Evolutionary conservation across 2,113 vertebrate genomes (phyloP).

Genomic region (Salvator merianae): DNA sequence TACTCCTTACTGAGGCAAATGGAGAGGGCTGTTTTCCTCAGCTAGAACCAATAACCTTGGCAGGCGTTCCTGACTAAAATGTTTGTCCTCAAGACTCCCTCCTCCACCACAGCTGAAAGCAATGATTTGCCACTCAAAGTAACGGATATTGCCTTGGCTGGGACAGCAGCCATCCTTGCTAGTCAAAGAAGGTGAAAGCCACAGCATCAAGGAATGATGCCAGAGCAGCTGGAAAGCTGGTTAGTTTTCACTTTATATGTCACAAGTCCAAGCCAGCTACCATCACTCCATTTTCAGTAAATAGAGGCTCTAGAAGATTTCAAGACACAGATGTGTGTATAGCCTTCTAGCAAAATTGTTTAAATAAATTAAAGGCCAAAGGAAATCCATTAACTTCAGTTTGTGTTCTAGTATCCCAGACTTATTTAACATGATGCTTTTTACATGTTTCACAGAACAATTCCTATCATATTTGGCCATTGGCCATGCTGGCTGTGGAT

Average conservation of each 20-base stretch:
- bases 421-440: too few relatives aligned
- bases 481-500: too few relatives aligned
- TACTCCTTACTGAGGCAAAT: slow-evolving; percentile 59
- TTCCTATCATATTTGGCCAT: neutral
- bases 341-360: too few relatives aligned
- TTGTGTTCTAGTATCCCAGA: too few relatives aligned
- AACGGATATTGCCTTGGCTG: slow-evolving; percentile 38
- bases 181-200: slow-evolving; percentile 23
- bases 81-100: slow-evolving; percentile 59
- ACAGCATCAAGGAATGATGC: slow-evolving; percentile 35
- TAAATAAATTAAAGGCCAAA: too few relatives aligned
- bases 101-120: slow-evolving; percentile 56
- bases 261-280: slow-evolving; percentile 31
- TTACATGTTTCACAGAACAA: too few relatives aligned
- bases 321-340: slow-evolving; percentile 1
- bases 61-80: slow-evolving; percentile 52
- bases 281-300: slow-evolving; percentile 17
- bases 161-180: slow-evolving; percentile 31
- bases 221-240: slow-evolving; percentile 33
- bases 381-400: too few relatives aligned
- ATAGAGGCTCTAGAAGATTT: slow-evolving; percentile 18
- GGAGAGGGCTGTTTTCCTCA: slow-evolving; percentile 56
- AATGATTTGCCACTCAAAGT: slow-evolving; percentile 44
- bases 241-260: slow-evolving; percentile 15
- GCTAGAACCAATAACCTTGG: slow-evolving; percentile 60